Percentiles rank a stretch among this genome's conserved stretches.
phyloP scores from a whole-genome alignment of 2,797 vertebrate species.

The Enteromius anoplus region DNA sequence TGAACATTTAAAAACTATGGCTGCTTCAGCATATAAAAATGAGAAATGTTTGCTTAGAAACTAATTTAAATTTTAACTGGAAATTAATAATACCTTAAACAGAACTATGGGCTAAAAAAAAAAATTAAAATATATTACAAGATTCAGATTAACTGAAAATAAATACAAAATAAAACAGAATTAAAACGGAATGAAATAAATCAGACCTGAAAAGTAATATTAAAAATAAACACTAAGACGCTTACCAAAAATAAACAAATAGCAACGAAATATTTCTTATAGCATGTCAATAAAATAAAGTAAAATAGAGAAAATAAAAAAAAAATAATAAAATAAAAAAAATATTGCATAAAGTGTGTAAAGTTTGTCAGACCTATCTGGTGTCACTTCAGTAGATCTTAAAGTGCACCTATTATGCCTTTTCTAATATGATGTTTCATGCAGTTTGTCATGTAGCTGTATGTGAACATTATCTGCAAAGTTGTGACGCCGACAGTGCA shows the following conservation, averaged over 20 bases:
- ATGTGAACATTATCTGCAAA: no score
- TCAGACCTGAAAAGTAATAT: not conserved
- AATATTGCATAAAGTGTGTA: no score
- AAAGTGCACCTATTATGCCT: no score
- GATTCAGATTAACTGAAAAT: not conserved
- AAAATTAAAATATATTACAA: not conserved
- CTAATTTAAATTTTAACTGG: not conserved
- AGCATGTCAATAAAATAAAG: no score
- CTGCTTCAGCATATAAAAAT: not conserved
- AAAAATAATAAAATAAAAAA: no score
- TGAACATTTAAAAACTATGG: not conserved
- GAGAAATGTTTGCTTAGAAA: not conserved
- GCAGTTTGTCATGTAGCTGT: no score
- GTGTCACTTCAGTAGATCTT: no score
- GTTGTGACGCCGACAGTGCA: no score
- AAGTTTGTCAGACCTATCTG: no score
- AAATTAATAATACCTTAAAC: not conserved
- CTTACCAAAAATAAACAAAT: not conserved
- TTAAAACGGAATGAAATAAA: not conserved
- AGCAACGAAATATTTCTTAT: no score
- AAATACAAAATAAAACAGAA: not conserved
- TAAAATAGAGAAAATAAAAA: no score
- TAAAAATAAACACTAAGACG: not conserved
- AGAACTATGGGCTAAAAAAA: not conserved
- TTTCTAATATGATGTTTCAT: no score